Percentiles rank a stretch among this genome's conserved stretches.
phyloP scores from a whole-genome alignment of 2,797 vertebrate genomes.

The Miichthys miiuy region DNA sequence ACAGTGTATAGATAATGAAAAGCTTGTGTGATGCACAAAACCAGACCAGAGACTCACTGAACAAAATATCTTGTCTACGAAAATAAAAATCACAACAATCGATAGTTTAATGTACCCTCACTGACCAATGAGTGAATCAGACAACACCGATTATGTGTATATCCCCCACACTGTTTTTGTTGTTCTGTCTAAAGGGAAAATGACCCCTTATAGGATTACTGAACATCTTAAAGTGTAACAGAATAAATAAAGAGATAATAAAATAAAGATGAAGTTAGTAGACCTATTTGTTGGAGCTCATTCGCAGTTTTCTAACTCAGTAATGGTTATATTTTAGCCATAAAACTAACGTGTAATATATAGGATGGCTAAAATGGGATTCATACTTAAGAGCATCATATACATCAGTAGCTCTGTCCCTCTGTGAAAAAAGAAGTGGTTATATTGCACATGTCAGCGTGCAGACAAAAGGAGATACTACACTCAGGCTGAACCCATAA shows the following conservation, averaged over 20 bases:
- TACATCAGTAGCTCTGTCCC: not conserved
- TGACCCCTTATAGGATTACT: not conserved
- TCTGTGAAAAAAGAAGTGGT: conserved; percentile 7
- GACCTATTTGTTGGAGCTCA: not conserved
- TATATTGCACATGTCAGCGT: conserved; percentile 14
- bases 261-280: not conserved
- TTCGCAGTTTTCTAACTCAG: not conserved
- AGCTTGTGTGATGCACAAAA: not conserved
- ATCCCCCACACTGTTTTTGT: not conserved
- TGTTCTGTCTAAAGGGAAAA: not conserved
- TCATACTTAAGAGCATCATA: not conserved
- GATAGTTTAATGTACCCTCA: not conserved
- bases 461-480: not conserved
- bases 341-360: not conserved
- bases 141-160: not conserved
- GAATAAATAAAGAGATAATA: not conserved
- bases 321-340: not conserved
- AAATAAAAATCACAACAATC: not conserved
- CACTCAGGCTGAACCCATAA: conserved; percentile 7
- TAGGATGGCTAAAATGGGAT: not conserved
- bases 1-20: not conserved
- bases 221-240: not conserved
- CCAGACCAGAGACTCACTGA: not conserved
- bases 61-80: not conserved
- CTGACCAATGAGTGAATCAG: not conserved